These are phyloP conservation scores for Papilio aristodemus DNA, from an alignment of 1,140 invertebrate species.

Conservation along the genomic window DNA sequence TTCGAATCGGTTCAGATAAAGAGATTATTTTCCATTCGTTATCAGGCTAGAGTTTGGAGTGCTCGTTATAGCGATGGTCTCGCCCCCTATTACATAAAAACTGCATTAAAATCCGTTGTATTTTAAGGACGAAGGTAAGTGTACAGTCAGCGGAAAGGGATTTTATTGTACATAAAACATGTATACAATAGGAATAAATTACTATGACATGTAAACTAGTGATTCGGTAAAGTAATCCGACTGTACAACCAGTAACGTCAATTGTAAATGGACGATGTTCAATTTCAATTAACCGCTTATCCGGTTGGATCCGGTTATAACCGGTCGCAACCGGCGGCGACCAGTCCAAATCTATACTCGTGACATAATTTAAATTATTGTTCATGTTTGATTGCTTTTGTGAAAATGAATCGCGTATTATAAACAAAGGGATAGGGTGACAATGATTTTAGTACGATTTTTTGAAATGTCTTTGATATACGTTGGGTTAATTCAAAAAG, in stretches of 20 bases:
- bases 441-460: not conserved
- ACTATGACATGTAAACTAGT: not conserved
- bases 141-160: no score
- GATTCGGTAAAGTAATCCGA: not conserved
- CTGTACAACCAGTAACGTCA: not conserved
- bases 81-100: no score
- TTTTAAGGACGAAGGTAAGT: no score
- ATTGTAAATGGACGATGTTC: conserved; percentile 7
- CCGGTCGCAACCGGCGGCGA: not conserved
- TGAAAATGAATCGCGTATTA: not conserved
- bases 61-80: no score
- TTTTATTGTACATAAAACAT: no score
- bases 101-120: no score
- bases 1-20: no score
- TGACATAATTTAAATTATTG: conserved; percentile 29
- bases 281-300: conserved; percentile 17
- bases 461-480: no score
- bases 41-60: no score
- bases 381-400: conserved; percentile 13
- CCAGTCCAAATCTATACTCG: not conserved
- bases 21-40: no score
- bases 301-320: not conserved
- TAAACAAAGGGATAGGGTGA: conserved; percentile 7
- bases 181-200: not conserved
- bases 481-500: no score